These are phyloP conservation scores for Poeciliopsis paucimaculata DNA, from an alignment of 2,797 vertebrate species.

Conservation along the genomic window DNA sequence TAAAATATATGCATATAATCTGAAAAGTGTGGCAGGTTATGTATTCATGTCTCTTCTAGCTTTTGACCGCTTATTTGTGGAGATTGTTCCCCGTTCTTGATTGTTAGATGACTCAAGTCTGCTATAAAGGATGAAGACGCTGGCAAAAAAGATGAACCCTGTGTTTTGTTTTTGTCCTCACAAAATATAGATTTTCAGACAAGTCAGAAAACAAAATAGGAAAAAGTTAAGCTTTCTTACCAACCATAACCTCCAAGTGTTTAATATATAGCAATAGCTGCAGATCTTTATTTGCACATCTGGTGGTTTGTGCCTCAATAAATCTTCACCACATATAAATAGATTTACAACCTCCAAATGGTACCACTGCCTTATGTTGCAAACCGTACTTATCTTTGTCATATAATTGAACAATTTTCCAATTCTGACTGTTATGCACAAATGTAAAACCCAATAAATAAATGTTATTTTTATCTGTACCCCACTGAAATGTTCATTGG, in stretches of 20 bases:
- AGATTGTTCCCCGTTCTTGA: not conserved
- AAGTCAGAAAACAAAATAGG: not conserved
- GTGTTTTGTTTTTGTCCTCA: not conserved
- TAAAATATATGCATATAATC: not conserved
- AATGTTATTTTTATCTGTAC: too few relatives aligned
- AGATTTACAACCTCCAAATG: not conserved
- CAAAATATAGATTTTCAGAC: not conserved
- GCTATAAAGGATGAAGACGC: not conserved
- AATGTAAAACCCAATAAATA: too few relatives aligned
- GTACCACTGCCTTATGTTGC: not conserved
- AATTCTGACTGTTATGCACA: not conserved
- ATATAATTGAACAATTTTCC: not conserved
- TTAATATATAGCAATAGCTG: not conserved
- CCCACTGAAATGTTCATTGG: too few relatives aligned
- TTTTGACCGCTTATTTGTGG: not conserved
- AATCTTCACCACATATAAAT: not conserved
- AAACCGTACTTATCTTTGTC: not conserved
- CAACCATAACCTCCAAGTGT: not conserved
- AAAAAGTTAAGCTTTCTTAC: not conserved
- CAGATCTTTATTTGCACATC: not conserved
- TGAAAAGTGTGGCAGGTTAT: not conserved
- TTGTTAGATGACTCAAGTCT: not conserved
- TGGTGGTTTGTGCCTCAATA: not conserved
- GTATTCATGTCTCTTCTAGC: not conserved
- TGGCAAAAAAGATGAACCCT: not conserved